Conservation (phyloP, 1,140 invertebrate species). For the Macrocentrus cingulum region DNA sequence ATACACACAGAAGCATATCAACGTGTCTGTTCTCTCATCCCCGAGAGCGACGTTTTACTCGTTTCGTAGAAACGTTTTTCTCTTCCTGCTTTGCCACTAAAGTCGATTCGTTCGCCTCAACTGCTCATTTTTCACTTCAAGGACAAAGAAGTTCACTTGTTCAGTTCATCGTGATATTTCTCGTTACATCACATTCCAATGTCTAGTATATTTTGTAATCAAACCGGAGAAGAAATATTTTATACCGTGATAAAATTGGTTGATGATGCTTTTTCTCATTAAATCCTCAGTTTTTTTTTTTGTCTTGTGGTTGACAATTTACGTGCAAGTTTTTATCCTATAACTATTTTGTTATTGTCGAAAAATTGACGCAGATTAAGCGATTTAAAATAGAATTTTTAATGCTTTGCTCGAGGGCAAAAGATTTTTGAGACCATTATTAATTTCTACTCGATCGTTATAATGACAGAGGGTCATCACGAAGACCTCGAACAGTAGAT, state of each 20-base stretch:
- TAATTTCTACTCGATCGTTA: conserved; percentile 22
- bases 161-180: not conserved
- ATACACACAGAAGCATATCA: not conserved
- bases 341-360: too few relatives aligned
- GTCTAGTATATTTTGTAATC: conserved; percentile 14
- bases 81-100: conserved; percentile 25
- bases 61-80: conserved; percentile 26
- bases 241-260: too few relatives aligned
- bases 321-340: too few relatives aligned
- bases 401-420: too few relatives aligned
- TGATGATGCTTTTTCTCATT: too few relatives aligned
- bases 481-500: not conserved
- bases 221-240: conserved; percentile 34
- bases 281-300: too few relatives aligned
- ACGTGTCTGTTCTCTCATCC: conserved; percentile 7
- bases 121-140: conserved; percentile 8
- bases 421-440: conserved; percentile 11
- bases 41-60: conserved; percentile 25
- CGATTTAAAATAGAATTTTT: too few relatives aligned
- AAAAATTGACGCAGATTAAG: too few relatives aligned
- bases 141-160: conserved; percentile 8
- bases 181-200: conserved; percentile 27
- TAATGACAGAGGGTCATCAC: conserved; percentile 26
- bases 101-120: not conserved
- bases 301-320: too few relatives aligned